Conservation (phyloP, 1,140 invertebrate species). For the Cherax quadricarinatus region DNA sequence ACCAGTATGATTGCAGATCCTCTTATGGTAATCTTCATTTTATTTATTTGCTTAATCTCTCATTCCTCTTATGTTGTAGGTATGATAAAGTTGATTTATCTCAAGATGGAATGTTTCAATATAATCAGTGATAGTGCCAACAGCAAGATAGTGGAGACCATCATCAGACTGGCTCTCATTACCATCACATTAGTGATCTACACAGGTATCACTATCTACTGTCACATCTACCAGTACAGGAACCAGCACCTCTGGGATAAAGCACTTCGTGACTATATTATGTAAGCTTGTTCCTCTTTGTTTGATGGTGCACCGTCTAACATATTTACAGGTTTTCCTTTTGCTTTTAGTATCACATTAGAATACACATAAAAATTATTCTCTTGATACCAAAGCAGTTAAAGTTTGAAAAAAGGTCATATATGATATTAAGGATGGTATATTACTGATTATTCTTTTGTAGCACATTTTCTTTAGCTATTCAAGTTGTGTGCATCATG, state of each 20-base stretch:
- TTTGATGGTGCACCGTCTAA: not conserved
- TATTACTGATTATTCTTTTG: too few relatives aligned
- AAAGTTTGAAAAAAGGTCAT: not conserved
- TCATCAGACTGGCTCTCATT: constrained; percentile 45
- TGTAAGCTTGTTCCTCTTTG: constrained; percentile 24
- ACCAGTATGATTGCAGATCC: too few relatives aligned
- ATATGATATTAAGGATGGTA: too few relatives aligned
- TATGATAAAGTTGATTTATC: constrained; percentile 51
- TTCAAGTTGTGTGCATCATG: too few relatives aligned
- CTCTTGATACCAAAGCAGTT: not conserved
- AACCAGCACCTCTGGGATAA: constrained; percentile 58
- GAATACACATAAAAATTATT: too few relatives aligned
- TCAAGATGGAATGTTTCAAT: constrained; percentile 62
- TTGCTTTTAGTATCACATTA: too few relatives aligned
- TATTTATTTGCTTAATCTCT: too few relatives aligned
- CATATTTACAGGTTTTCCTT: not conserved
- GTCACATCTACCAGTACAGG: constrained; percentile 63
- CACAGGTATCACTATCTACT: constrained; percentile 61
- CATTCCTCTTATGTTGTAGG: constrained; percentile 29
- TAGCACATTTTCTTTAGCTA: too few relatives aligned
- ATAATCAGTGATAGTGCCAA: constrained; percentile 63
- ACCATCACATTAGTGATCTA: constrained; percentile 43
- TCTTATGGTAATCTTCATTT: too few relatives aligned
- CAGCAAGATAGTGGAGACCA: constrained; percentile 68
- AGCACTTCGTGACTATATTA: constrained; percentile 56